phyloP scores from a whole-genome alignment of 2,797 vertebrate species.

The Sphenodon punctatus region DNA sequence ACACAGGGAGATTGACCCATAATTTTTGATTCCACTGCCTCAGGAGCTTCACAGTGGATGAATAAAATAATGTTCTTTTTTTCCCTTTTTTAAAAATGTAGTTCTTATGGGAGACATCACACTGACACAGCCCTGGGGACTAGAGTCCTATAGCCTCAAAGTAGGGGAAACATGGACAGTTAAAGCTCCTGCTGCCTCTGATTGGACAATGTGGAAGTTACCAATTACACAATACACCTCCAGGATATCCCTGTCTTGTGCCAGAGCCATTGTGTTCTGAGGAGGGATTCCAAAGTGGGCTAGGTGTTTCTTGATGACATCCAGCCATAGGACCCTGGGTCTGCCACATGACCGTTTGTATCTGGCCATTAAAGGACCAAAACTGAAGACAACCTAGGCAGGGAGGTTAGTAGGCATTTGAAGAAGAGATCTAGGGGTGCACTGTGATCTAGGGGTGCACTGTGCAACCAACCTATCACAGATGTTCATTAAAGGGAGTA shows the following conservation, averaged over 20 bases:
- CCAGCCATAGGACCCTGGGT: too few species aligned
- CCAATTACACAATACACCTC: not conserved
- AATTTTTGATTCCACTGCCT: constrained; percentile 7
- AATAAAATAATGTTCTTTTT: not conserved
- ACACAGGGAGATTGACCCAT: not conserved
- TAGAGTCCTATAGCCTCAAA: not conserved
- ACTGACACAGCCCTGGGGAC: constrained; percentile 10
- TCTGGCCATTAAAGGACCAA: too few species aligned
- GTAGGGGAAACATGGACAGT: not conserved
- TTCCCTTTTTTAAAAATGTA: not conserved
- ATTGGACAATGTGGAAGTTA: not conserved
- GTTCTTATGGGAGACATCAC: not conserved
- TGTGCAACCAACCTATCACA: too few species aligned
- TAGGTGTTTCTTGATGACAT: too few species aligned
- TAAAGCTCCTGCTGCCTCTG: too few species aligned
- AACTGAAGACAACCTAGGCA: too few species aligned
- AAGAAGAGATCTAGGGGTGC: too few species aligned
- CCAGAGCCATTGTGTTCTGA: not conserved
- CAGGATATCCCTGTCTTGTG: not conserved
- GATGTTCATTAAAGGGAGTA: too few species aligned
- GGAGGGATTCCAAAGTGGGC: too few species aligned
- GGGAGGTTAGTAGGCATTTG: too few species aligned
- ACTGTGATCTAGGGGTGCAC: too few species aligned
- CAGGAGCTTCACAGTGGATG: not conserved
- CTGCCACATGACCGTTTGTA: too few species aligned